A percentile compares a stretch with the other conserved stretches of the same genome.
These are phyloP conservation scores for Maccullochella peelii DNA, from an alignment of 2,113 vertebrate genomes.

Conservation along the genomic window DNA sequence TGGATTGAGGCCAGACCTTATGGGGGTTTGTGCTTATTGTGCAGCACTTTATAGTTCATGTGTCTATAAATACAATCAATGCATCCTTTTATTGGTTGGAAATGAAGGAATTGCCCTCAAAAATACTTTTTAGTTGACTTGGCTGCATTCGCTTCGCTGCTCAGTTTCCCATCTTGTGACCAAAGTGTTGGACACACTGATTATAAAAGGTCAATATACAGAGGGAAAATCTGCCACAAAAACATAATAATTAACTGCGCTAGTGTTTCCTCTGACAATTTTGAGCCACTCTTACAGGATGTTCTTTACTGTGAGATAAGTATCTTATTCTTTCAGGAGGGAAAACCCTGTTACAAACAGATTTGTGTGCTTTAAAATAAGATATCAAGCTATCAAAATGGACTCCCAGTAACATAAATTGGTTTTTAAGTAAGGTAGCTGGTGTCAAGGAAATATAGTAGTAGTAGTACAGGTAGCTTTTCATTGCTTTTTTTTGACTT, in stretches of 20 bases:
- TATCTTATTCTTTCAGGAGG: not conserved
- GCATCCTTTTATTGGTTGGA: slow-evolving; percentile 41
- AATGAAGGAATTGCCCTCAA: slow-evolving; percentile 11
- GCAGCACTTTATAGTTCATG: slow-evolving; percentile 31
- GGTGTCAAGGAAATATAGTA: not conserved
- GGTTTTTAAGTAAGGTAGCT: not conserved
- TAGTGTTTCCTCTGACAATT: slow-evolving; percentile 37
- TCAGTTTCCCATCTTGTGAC: slow-evolving; percentile 17
- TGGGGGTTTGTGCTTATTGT: slow-evolving; percentile 40
- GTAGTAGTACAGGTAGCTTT: not conserved
- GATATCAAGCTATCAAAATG: not conserved
- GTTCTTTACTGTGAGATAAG: not conserved
- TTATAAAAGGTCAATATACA: not conserved
- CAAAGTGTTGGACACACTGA: not conserved
- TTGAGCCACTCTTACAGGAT: slow-evolving; percentile 26
- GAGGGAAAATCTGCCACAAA: not conserved
- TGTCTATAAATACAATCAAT: slow-evolving; percentile 70
- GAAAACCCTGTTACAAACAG: not conserved
- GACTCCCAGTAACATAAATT: not conserved
- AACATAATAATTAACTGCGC: not conserved
- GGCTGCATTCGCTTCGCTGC: not conserved
- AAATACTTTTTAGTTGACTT: not conserved
- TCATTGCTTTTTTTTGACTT: not conserved
- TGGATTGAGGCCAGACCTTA: slow-evolving; percentile 67
- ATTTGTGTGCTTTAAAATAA: not conserved